Conservation (phyloP, 1,140 invertebrate species). For the Theocolax elegans region DNA sequence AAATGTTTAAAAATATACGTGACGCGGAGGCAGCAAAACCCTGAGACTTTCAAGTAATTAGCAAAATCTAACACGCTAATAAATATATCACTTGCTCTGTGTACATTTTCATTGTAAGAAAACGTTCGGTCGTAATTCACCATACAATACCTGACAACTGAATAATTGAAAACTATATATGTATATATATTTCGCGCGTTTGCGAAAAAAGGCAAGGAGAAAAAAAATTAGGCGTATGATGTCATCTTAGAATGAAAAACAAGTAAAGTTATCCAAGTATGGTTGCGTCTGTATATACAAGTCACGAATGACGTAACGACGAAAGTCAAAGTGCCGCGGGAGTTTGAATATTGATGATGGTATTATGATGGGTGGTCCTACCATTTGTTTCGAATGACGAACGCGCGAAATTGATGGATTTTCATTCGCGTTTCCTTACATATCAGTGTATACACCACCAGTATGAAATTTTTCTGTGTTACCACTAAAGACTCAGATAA, state of each 20-base stretch:
- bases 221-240: no score
- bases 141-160: not conserved
- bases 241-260: not conserved
- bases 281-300: no score
- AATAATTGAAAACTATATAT: not conserved
- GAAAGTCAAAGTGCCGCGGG: conserved; percentile 8
- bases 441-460: no score
- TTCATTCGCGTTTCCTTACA: conserved; percentile 16
- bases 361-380: not conserved
- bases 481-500: no score
- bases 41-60: no score
- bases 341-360: conserved; percentile 19
- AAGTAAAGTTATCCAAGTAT: no score
- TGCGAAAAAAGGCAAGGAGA: not conserved
- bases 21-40: no score
- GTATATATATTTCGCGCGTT: not conserved
- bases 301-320: conserved; percentile 4
- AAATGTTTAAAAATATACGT: no score
- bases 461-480: no score
- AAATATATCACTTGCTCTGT: no score
- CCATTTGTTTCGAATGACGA: conserved; percentile 10
- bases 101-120: no score
- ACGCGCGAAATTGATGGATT: conserved; percentile 14
- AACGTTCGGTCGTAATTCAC: not conserved
- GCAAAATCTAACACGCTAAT: no score